Percentiles rank a stretch among this genome's conserved stretches.
phyloP scores from a whole-genome alignment of 2,888 invertebrate genomes.

The Biston stratarius region DNA sequence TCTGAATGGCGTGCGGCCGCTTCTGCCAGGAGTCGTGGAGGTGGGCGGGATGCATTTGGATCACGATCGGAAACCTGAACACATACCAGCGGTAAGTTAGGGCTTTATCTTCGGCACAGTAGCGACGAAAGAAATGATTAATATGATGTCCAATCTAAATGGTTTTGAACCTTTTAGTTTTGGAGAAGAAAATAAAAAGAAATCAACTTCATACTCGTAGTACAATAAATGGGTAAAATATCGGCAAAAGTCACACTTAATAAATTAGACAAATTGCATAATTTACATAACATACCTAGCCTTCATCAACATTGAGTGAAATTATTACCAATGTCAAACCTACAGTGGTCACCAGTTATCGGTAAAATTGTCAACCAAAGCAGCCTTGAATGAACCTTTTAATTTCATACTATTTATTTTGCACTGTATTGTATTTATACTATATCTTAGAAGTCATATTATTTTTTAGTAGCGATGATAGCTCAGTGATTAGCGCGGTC shows the following conservation, averaged over 20 bases:
- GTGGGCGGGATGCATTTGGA: slow-evolving; percentile 88
- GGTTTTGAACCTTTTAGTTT: too few species aligned
- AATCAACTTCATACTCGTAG: too few species aligned
- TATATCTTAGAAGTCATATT: background rate
- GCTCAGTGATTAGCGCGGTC: too few species aligned
- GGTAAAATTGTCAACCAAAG: background rate
- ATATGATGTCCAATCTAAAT: too few species aligned
- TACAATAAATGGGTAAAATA: too few species aligned
- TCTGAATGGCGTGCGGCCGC: slow-evolving; percentile 85
- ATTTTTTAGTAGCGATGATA: background rate
- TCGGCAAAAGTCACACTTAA: too few species aligned
- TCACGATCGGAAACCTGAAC: slow-evolving; percentile 54
- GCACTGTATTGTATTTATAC: too few species aligned
- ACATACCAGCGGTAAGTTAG: slow-evolving; percentile 77
- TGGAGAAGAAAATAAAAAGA: too few species aligned
- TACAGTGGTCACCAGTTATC: background rate
- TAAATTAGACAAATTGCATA: too few species aligned
- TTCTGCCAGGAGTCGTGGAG: slow-evolving; percentile 86
- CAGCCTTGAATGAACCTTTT: too few species aligned
- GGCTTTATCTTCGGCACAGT: too few species aligned
- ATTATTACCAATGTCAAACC: background rate
- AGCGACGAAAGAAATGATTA: too few species aligned
- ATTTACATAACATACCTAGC: background rate
- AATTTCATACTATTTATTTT: background rate
- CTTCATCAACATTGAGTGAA: background rate